phyloP scores from a whole-genome alignment of 2,797 vertebrate species.

The Pterois miles region DNA sequence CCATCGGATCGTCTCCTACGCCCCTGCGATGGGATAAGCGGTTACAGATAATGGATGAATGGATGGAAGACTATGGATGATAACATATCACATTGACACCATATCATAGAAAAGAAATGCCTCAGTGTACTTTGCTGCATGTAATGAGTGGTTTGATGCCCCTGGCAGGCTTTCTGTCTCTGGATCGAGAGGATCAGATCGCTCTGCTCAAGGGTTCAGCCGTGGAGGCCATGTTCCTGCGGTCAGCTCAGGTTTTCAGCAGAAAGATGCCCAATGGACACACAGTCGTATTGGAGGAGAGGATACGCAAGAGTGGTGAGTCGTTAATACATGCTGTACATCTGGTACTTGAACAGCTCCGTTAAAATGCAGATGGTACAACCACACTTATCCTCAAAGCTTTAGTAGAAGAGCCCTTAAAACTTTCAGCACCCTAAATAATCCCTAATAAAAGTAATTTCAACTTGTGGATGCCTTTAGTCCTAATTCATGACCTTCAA shows the following conservation, averaged over 20 bases:
- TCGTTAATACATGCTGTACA: not conserved
- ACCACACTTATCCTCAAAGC: not conserved
- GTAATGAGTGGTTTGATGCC: not conserved
- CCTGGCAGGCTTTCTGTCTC: constrained; percentile 90
- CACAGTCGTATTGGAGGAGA: constrained; percentile 89
- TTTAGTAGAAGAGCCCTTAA: too few species aligned
- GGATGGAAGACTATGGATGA: too few species aligned
- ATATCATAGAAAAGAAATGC: too few species aligned
- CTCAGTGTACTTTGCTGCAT: not conserved
- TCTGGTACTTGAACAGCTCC: not conserved
- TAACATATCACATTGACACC: too few species aligned
- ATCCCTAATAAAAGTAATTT: not conserved
- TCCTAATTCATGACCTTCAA: constrained; percentile 28
- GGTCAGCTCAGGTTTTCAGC: constrained; percentile 95
- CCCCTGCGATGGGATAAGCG: too few species aligned
- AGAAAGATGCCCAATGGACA: constrained; percentile 90
- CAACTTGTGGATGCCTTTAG: not conserved
- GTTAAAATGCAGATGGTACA: not conserved
- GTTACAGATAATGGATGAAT: too few species aligned
- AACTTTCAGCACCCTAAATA: not conserved
- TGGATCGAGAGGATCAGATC: constrained; percentile 98
- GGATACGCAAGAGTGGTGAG: constrained; percentile 95
- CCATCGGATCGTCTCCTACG: too few species aligned
- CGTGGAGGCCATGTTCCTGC: constrained; percentile 98
- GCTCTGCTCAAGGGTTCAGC: constrained; percentile 97